phyloP scores from a whole-genome alignment of 2,797 vertebrate species.

The Schizothorax lantsangensis region DNA sequence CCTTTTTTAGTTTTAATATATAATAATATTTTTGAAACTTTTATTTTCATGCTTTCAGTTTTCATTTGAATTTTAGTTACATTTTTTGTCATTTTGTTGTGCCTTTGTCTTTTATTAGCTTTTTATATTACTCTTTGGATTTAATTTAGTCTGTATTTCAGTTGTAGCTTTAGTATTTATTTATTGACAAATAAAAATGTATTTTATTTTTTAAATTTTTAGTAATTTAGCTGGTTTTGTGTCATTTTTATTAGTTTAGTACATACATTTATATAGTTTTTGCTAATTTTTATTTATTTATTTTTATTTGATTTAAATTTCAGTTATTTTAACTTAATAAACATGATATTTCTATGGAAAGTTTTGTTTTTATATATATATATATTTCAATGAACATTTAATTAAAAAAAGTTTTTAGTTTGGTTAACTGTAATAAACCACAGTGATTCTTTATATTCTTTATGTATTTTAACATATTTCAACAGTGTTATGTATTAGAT shows the following conservation, averaged over 20 bases:
- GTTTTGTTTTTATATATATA: not conserved
- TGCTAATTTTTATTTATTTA: too few species aligned
- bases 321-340: not conserved
- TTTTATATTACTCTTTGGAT: not conserved
- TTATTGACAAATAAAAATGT: not conserved
- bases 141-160: not conserved
- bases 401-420: not conserved
- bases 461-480: not conserved
- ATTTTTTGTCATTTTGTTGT: not conserved
- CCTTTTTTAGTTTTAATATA: too few species aligned
- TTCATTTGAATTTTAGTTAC: too few species aligned
- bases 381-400: not conserved
- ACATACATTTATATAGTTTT: too few species aligned
- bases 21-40: not conserved
- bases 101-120: not conserved
- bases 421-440: not conserved
- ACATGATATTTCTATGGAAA: not conserved
- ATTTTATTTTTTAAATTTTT: not conserved
- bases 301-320: not conserved
- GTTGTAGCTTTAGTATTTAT: not conserved
- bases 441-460: not conserved
- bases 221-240: not conserved
- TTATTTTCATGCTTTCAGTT: too few species aligned
- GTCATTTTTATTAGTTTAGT: not conserved
- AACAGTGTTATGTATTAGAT: not conserved